Evolutionary conservation across 2,113 vertebrate genomes (phyloP).

Genomic region (Pao palembangensis): DNA sequence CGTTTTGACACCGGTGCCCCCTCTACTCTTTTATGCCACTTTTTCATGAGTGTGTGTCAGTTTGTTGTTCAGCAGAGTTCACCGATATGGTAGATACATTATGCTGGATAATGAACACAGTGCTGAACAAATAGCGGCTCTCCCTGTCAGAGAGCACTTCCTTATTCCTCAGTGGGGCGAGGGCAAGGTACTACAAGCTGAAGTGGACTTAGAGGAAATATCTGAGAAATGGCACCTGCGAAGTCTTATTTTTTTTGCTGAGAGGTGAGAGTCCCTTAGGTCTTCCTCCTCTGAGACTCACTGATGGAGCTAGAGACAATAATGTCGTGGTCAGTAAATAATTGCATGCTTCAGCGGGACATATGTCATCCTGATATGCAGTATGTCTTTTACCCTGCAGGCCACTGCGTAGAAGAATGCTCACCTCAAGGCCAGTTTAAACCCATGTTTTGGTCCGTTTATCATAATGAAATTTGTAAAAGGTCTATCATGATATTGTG

Average conservation of each 20-base stretch:
- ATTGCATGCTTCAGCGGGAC: constrained; percentile 78
- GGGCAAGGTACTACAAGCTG: constrained; percentile 74
- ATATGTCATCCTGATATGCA: constrained; percentile 79
- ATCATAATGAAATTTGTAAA: constrained; percentile 12
- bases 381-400: constrained; percentile 76
- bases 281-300: constrained; percentile 76
- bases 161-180: constrained; percentile 62
- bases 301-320: constrained; percentile 82
- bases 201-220: constrained; percentile 71
- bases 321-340: constrained; percentile 86
- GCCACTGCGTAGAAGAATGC: constrained; percentile 54
- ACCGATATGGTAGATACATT: constrained; percentile 60
- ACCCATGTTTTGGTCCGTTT: constrained; percentile 1
- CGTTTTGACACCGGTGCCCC: constrained; percentile 52
- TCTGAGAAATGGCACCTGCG: constrained; percentile 79
- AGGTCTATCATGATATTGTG: not conserved
- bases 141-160: constrained; percentile 54
- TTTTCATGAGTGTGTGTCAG: constrained; percentile 27
- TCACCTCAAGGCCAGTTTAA: not conserved
- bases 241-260: constrained; percentile 69
- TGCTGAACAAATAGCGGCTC: constrained; percentile 57
- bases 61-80: constrained; percentile 63
- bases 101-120: constrained; percentile 64
- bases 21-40: constrained; percentile 11
- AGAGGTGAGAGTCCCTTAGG: constrained; percentile 76